Conservation (phyloP, 2,888 invertebrate genomes). For the Brenthis daphne region DNA sequence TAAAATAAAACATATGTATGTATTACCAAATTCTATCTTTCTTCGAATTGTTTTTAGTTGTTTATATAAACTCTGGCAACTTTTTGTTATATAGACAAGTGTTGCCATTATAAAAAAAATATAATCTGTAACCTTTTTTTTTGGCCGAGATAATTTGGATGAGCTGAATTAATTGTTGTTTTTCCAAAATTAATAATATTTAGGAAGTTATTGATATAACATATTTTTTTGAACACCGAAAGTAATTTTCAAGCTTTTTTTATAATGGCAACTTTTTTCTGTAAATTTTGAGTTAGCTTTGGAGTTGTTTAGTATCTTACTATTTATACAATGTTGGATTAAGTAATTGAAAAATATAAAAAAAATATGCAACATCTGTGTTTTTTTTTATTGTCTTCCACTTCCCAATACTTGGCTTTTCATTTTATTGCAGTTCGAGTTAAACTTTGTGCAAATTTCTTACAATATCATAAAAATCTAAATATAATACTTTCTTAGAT, state of each 20-base stretch:
- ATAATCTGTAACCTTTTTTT: not conserved
- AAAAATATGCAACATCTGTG: slow-evolving; percentile 47
- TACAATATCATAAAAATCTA: too few species aligned
- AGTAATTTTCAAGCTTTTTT: not conserved
- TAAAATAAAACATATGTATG: slow-evolving; percentile 12
- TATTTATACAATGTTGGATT: slow-evolving; percentile 59
- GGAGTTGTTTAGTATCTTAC: slow-evolving; percentile 47
- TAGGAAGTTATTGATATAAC: not conserved
- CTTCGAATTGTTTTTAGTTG: slow-evolving; percentile 32
- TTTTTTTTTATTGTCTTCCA: slow-evolving; percentile 8
- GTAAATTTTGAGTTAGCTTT: slow-evolving; percentile 19
- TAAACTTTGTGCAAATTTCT: too few species aligned
- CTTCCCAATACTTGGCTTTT: not conserved
- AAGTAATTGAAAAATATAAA: slow-evolving; percentile 49
- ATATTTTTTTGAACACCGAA: not conserved
- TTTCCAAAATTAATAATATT: not conserved
- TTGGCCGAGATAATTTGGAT: too few species aligned
- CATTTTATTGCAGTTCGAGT: not conserved
- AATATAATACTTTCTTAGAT: too few species aligned
- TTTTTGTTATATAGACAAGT: slow-evolving; percentile 21
- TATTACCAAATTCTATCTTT: slow-evolving; percentile 15
- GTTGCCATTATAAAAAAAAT: slow-evolving; percentile 13
- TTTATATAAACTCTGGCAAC: slow-evolving; percentile 22
- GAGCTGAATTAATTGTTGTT: too few species aligned
- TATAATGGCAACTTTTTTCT: slow-evolving; percentile 13